Percentiles rank a stretch among this genome's conserved stretches.
phyloP scores from a whole-genome alignment of 2,888 invertebrate genomes.

The Ecliptopera silaceata region DNA sequence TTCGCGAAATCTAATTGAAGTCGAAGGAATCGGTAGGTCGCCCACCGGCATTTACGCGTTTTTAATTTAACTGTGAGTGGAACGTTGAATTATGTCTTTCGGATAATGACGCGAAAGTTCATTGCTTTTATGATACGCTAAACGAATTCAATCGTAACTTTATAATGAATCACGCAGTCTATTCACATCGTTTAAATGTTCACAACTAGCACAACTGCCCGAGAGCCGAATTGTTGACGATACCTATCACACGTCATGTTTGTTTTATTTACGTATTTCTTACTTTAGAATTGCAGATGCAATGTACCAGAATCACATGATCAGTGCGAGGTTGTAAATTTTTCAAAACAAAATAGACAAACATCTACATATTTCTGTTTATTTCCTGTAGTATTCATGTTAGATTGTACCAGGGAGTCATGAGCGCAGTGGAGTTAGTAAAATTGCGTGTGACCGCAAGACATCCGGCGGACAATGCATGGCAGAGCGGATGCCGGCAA shows the following conservation, averaged over 20 bases:
- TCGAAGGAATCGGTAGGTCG: conserved; percentile 46
- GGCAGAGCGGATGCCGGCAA: conserved; percentile 68
- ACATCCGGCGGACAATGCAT: conserved; percentile 78
- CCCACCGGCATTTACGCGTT: conserved; percentile 69
- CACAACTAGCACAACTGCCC: neutral
- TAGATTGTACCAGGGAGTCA: conserved; percentile 56
- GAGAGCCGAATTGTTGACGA: neutral
- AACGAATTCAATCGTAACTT: conserved; percentile 35
- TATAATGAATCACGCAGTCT: neutral
- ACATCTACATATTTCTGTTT: conserved; percentile 4
- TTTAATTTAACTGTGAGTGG: conserved; percentile 73
- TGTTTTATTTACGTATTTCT: neutral
- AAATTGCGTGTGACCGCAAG: conserved; percentile 82
- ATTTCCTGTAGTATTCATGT: conserved; percentile 15
- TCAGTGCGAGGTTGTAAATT: conserved; percentile 1
- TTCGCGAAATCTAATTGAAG: conserved; percentile 82
- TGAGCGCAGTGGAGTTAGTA: conserved; percentile 66
- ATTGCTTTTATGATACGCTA: conserved; percentile 72
- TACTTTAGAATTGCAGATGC: neutral
- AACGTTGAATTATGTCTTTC: conserved; percentile 66
- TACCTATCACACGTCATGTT: neutral
- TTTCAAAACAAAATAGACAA: neutral
- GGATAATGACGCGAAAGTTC: conserved; percentile 64
- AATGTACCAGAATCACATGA: conserved; percentile 5
- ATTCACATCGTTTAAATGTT: neutral